Conservation (phyloP, 2,888 invertebrate species). For the Chrysotoxum bicinctum region DNA sequence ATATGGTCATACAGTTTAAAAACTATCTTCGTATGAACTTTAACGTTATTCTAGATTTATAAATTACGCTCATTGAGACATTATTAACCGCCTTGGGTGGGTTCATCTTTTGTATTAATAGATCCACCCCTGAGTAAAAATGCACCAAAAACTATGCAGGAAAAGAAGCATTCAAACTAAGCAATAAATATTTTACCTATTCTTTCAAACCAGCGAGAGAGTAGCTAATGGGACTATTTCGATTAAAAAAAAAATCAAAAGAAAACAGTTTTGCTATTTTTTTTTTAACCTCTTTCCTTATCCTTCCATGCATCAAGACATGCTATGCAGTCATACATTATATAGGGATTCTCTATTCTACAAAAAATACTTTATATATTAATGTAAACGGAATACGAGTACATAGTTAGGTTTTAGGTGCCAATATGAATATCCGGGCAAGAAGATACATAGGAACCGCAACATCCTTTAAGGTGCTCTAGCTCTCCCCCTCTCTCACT, state of each 20-base stretch:
- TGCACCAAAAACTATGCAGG: background rate
- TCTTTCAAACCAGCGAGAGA: background rate
- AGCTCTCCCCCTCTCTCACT: background rate
- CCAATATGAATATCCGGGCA: background rate
- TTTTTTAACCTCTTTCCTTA: background rate
- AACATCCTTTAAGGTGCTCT: background rate
- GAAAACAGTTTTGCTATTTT: background rate
- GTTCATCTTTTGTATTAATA: background rate
- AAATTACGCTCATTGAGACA: no score
- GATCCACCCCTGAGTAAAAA: background rate
- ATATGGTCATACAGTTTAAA: no score
- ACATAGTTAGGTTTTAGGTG: background rate
- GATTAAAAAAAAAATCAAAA: background rate
- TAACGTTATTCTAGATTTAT: no score
- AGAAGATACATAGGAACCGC: background rate
- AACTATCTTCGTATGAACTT: no score
- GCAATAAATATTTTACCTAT: conserved; percentile 32
- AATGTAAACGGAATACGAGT: background rate
- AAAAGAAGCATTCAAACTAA: background rate
- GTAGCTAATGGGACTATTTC: background rate
- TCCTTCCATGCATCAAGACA: background rate
- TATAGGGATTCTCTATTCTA: background rate
- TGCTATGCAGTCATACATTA: background rate
- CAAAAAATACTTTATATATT: background rate
- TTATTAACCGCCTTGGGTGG: no score